These are phyloP conservation scores for Tuberolachnus salignus DNA, from an alignment of 2,888 invertebrate species.

Conservation along the genomic window DNA sequence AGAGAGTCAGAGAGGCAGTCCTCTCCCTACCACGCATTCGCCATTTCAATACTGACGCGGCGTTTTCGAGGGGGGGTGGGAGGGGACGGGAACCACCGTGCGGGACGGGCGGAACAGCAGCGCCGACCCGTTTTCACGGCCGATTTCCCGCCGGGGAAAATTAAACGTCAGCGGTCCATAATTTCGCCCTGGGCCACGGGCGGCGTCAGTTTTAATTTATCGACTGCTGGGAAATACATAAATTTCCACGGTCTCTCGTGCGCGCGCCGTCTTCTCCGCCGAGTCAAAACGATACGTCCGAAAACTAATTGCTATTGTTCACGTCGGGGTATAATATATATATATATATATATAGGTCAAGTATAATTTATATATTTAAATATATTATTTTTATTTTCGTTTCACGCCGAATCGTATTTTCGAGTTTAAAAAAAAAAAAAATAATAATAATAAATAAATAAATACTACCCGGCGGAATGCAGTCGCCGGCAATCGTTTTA, in stretches of 20 bases:
- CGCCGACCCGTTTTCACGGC: constrained; percentile 29
- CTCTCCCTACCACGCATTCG: no score
- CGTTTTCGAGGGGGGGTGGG: background rate
- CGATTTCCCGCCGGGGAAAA: constrained; percentile 22
- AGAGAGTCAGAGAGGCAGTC: no score
- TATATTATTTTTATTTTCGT: no score
- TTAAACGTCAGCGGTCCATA: constrained; percentile 22
- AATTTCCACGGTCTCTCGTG: background rate
- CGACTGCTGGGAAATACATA: constrained; percentile 25
- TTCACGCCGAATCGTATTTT: no score
- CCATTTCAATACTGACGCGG: no score
- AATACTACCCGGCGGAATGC: background rate
- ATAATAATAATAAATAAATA: background rate
- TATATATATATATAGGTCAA: background rate
- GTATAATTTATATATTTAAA: no score
- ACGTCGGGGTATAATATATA: background rate
- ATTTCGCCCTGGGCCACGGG: background rate
- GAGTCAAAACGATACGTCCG: constrained; percentile 17
- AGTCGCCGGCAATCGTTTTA: background rate
- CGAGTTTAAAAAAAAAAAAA: no score
- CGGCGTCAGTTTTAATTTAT: constrained; percentile 45
- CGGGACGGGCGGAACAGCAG: background rate
- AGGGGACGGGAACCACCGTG: background rate
- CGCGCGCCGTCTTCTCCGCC: background rate
- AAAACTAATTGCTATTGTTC: constrained; percentile 18